Evolutionary conservation across 2,113 vertebrate species (phyloP), one percentile per base, ranked within the genome.

Genomic region (Arenaria interpres): DNA sequence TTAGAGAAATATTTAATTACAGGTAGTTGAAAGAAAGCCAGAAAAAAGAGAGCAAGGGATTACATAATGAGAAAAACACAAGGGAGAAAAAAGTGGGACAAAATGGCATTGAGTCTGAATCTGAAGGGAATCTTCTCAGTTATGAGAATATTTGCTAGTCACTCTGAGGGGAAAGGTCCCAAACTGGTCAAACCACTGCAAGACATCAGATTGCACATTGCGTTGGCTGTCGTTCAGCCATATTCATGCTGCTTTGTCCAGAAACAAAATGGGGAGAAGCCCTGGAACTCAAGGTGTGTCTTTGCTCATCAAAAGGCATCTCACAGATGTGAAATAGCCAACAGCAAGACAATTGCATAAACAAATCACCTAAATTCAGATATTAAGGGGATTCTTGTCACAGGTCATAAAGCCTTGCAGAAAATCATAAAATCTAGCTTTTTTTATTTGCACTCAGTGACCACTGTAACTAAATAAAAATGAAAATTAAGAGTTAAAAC

Each of bases 151-250:
- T 45, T 48, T 62, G 4, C 2, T 4, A 35, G 35, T 22, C 6
- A 9, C 33, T 37, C 35, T 27, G 48, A 32, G 11, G 30, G 6
- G 16, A 20, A 64, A 32, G 10, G 13, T 27, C 69, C 30, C 78
- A 33, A 16, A 10, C 20, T 43, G 50, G 25, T 24, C 35, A 56
- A 62, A 69, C 4, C 10, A 35, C 32, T 12, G 17, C 15, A 46
- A 11, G 63, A 16, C 53, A 66, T 4, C 17, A 7, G 5, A 9
- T 0, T 56, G 7, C 0, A 1, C 9, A 54, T 8, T 8, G 9
- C 7, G 21, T 21, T 77, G 41, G 28, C 33, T 57, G 45, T 20
- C 2, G 0, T 59, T 76, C 48, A 30, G 25, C 2, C 5, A 3
- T 18, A 18, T 20, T 28, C 27, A 4, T 15, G 37, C 16, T 66